phyloP scores from a whole-genome alignment of 2,797 vertebrate species.

The Brachyalestes nurse region DNA sequence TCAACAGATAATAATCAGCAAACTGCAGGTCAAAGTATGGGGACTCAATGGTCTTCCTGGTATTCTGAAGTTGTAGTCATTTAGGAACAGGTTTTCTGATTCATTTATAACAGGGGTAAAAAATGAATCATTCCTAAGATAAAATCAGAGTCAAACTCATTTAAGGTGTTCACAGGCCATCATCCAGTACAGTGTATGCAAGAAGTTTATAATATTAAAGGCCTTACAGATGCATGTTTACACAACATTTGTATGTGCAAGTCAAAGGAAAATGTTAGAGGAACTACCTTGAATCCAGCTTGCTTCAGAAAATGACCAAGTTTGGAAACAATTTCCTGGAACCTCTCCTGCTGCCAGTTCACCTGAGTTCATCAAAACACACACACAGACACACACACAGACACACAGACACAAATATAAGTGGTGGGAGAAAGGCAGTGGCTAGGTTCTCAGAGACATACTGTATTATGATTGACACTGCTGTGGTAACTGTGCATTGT shows the following conservation, averaged over 20 bases:
- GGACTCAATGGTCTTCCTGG: slow-evolving; percentile 16
- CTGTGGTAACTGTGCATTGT: slow-evolving; percentile 33
- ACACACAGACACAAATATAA: slow-evolving; percentile 23
- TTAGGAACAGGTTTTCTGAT: slow-evolving; percentile 6
- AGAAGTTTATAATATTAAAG: background rate
- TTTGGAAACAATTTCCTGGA: slow-evolving; percentile 90
- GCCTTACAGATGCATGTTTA: background rate
- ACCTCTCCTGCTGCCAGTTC: slow-evolving; percentile 95
- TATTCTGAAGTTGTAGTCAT: slow-evolving; percentile 19
- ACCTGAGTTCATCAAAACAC: slow-evolving; percentile 79
- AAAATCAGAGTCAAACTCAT: slow-evolving; percentile 10
- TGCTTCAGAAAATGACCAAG: slow-evolving; percentile 97
- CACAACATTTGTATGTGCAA: background rate
- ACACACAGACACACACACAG: slow-evolving; percentile 28
- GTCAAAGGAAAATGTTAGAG: background rate
- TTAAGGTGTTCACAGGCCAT: background rate
- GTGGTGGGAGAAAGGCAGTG: slow-evolving; percentile 45
- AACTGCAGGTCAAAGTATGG: background rate
- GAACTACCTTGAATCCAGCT: slow-evolving; percentile 95
- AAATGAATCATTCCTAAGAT: slow-evolving; percentile 38
- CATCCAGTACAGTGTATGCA: background rate
- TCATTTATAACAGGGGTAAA: background rate
- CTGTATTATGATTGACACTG: slow-evolving; percentile 44
- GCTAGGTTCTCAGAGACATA: slow-evolving; percentile 43
- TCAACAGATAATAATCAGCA: slow-evolving; percentile 28